Conservation (phyloP, 2,113 vertebrate species). For the Rafetus swinhoei region DNA sequence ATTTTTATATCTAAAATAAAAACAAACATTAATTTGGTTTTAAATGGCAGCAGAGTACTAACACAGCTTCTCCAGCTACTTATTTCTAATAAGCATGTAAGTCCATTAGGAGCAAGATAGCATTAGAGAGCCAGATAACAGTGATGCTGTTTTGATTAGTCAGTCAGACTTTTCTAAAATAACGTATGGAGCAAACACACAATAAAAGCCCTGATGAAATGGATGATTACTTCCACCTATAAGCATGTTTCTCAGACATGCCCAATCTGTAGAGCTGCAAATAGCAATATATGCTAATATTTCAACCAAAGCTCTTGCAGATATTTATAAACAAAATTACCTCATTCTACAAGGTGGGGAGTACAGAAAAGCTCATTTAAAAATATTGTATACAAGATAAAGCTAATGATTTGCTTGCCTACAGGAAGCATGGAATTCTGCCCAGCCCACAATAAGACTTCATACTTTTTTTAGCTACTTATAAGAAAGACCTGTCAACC, state of each 20-base stretch:
- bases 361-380: background rate
- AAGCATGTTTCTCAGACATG: background rate
- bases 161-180: background rate
- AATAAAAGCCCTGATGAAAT: background rate
- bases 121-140: background rate
- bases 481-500: background rate
- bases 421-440: background rate
- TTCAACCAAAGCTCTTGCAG: background rate
- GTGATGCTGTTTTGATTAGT: background rate
- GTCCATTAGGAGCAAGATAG: background rate
- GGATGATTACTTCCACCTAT: background rate
- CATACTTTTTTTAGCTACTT: too few species aligned
- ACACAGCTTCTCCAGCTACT: background rate
- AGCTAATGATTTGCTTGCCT: background rate
- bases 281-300: background rate
- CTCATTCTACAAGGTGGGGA: background rate
- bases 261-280: background rate
- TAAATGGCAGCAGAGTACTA: background rate
- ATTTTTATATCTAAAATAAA: slow-evolving; percentile 64
- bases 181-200: background rate
- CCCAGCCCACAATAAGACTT: background rate
- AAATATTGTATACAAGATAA: background rate
- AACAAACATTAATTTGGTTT: slow-evolving; percentile 36
- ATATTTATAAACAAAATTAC: background rate
- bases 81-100: background rate